Evolutionary conservation across 2,797 vertebrate species (phyloP).

Genomic region (Chelonia mydas): DNA sequence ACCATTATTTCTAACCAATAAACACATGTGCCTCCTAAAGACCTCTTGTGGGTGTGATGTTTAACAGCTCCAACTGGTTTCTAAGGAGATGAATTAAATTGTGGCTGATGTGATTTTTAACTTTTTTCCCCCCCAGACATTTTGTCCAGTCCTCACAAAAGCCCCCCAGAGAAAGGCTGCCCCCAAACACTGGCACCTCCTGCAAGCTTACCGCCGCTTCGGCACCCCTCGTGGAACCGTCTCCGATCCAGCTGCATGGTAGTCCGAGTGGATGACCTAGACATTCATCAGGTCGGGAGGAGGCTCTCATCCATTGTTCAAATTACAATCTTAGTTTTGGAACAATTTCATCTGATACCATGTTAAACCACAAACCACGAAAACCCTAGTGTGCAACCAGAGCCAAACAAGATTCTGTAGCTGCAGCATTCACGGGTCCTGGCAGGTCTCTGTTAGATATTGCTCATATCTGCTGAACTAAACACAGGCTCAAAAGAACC

Average conservation of each 20-base stretch:
- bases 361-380: not conserved
- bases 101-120: not conserved
- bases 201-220: constrained; percentile 11
- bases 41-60: not conserved
- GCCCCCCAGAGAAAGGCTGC: constrained; percentile 75
- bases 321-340: not conserved
- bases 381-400: fast-evolving
- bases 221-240: constrained; percentile 84
- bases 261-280: constrained; percentile 92
- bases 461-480: not conserved
- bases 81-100: not conserved
- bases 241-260: constrained; percentile 93
- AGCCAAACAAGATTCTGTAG: not conserved
- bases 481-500: not conserved
- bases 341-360: fast-evolving
- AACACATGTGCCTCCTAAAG: not conserved
- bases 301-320: not conserved
- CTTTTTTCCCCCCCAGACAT: constrained; percentile 73
- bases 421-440: fast-evolving
- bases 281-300: constrained; percentile 92
- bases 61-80: not conserved
- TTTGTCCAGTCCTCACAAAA: constrained; percentile 79
- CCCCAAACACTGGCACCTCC: constrained; percentile 59
- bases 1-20: not conserved
- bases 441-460: fast-evolving